A percentile compares a stretch with the other conserved stretches of the same genome.
Conservation (phyloP, 2,797 vertebrate genomes). For the Channallabes apus region DNA sequence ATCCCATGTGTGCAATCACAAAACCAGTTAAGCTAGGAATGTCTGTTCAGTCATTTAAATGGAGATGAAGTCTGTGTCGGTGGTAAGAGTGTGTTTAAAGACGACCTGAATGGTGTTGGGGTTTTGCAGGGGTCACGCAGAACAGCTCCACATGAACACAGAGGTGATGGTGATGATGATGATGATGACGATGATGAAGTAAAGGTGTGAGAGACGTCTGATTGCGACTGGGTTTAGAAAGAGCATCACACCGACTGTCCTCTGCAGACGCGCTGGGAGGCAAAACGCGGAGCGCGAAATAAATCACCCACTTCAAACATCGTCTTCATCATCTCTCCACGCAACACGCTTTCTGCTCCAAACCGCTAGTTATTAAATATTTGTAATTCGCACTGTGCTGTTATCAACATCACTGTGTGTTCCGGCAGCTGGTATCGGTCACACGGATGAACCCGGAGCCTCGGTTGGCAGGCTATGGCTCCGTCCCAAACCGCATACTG, state of each 20-base stretch:
- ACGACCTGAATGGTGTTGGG: neutral
- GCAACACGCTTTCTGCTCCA: slow-evolving; percentile 47
- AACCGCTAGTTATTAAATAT: slow-evolving; percentile 49
- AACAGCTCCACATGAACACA: neutral
- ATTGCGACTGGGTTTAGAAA: neutral
- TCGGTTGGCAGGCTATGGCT: neutral
- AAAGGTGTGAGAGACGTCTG: neutral
- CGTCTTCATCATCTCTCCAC: slow-evolving; percentile 2
- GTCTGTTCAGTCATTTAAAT: too few relatives aligned
- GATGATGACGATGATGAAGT: neutral
- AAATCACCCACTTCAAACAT: neutral
- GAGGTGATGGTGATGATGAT: neutral
- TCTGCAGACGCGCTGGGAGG: neutral
- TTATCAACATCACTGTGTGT: neutral
- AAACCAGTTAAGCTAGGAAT: neutral
- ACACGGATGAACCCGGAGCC: neutral
- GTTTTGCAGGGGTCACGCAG: neutral
- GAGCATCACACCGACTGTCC: neutral
- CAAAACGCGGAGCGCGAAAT: neutral
- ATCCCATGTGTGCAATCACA: neutral
- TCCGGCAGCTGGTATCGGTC: neutral
- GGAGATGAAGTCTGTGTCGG: slow-evolving; percentile 17
- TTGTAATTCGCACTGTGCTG: too few relatives aligned
- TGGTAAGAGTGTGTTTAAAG: neutral
- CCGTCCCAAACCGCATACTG: slow-evolving; percentile 6